Base-by-base conservation (phyloP, 2,113 vertebrate genomes). In the Casuarius casuarius region DNA sequence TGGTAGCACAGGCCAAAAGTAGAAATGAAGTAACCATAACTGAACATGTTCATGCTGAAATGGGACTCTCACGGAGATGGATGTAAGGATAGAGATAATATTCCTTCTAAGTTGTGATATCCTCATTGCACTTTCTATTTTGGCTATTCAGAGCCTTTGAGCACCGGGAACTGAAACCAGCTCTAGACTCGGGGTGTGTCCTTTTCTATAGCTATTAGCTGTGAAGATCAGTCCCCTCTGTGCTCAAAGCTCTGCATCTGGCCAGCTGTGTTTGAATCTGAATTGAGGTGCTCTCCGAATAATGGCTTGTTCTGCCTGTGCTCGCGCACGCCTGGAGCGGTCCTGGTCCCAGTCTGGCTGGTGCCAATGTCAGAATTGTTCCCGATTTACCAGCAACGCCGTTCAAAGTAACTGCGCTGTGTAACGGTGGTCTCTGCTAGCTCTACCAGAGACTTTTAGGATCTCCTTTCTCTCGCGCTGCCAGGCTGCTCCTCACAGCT, bases 1-100 rank as follows among this genome's bases (percentile, higher is more conserved):
- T 0, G 21, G 70, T 61, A 23, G 35, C 61, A 7, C 31, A 49
- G 35, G 62, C 44, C 42, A 38, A 70, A 63, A 46, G 35, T 40
- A 56, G 74, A 35, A 84, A 28, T 16, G 33, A 7, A 58, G 68
- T 51, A 11, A 38, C 35, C 40, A 4, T 40, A n/a, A 19, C 49
- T 9, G 77, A 44, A 15, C 3, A 1, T 1, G 3, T 40, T 16
- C 1, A 5, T 33, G 90, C 33, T 81, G 83, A 18, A 0, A 1
- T 35, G 46, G 40, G 25, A 22, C 40, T 49, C 0, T 1, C 59
- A 29, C 51, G 11, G 10, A 23, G 52, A 10, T 42, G 49, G 51
- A 38, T 9, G 1, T 26, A 46, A 78, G 59, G 38, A n/a, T 3
- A 10, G 73, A 26, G 73, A 40, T 40, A 26, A 40, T 62, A 61